Conservation (phyloP, 2,888 invertebrate genomes). For the Acronicta alni region DNA sequence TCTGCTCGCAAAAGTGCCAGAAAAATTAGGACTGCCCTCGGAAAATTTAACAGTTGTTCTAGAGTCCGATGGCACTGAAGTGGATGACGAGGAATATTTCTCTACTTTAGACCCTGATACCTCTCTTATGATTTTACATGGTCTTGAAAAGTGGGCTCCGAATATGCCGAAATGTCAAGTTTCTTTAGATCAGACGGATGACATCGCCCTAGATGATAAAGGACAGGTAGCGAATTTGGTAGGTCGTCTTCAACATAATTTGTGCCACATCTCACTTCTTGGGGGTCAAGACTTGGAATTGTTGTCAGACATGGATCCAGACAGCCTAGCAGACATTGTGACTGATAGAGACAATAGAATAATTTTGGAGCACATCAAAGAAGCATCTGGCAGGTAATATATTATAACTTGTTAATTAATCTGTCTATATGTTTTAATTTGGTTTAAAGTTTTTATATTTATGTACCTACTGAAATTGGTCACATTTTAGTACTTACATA, state of each 20-base stretch:
- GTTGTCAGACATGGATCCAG: conserved; percentile 96
- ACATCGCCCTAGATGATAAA: conserved; percentile 85
- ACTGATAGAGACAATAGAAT: conserved; percentile 92
- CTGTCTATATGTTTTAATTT: not conserved
- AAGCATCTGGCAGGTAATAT: conserved; percentile 93
- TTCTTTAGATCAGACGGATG: conserved; percentile 90
- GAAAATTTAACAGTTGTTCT: conserved; percentile 94
- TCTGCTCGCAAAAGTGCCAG: conserved; percentile 92
- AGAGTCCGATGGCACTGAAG: conserved; percentile 98
- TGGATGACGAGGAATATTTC: conserved; percentile 98
- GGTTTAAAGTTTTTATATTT: too few relatives aligned
- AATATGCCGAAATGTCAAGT: conserved; percentile 90
- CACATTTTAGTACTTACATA: too few relatives aligned
- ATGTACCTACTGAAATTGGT: too few relatives aligned
- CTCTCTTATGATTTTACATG: conserved; percentile 94
- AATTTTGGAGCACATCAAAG: conserved; percentile 94
- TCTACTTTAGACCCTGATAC: conserved; percentile 96
- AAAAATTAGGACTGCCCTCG: conserved; percentile 91
- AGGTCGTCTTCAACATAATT: conserved; percentile 93
- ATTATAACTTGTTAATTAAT: not conserved
- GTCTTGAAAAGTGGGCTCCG: conserved; percentile 93
- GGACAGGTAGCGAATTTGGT: conserved; percentile 92
- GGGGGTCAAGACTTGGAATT: conserved; percentile 95
- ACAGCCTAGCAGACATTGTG: conserved; percentile 95
- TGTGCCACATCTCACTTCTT: conserved; percentile 95